These are phyloP conservation scores for Petrocephalus zakoni DNA, from an alignment of 2,113 vertebrate genomes.

Conservation along the genomic window DNA sequence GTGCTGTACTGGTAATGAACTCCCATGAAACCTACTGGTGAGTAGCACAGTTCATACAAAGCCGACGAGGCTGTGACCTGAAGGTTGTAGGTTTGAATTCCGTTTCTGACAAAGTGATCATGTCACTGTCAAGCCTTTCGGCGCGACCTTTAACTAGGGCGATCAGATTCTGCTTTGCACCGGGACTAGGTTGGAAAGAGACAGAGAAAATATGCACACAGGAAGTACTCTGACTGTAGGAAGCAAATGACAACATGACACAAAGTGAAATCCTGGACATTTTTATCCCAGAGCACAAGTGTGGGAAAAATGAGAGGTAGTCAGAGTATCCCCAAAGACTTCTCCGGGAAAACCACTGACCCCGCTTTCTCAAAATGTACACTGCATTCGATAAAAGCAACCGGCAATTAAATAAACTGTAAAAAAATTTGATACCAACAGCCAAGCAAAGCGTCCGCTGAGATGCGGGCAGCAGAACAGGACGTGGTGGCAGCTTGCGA, in stretches of 20 bases:
- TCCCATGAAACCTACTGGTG: background rate
- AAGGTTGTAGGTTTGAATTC: background rate
- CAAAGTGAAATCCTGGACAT: background rate
- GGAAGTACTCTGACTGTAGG: background rate
- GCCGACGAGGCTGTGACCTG: background rate
- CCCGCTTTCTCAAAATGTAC: background rate
- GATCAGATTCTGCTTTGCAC: background rate
- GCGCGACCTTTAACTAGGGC: background rate
- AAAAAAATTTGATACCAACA: background rate
- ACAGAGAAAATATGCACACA: background rate
- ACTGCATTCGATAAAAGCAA: background rate
- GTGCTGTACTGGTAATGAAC: background rate
- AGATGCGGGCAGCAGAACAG: background rate
- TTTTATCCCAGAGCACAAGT: background rate
- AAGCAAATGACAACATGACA: background rate
- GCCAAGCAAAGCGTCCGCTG: background rate
- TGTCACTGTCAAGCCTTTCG: background rate
- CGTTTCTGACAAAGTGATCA: background rate
- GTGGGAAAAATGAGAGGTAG: background rate
- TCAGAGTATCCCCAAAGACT: background rate
- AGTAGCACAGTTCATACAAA: background rate
- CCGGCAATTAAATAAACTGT: background rate
- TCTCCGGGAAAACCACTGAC: background rate
- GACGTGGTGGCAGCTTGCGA: background rate
- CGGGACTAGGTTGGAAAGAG: background rate